These are phyloP conservation scores for Hesperophylax magnus DNA, from an alignment of 1,140 invertebrate genomes.

Conservation along the genomic window DNA sequence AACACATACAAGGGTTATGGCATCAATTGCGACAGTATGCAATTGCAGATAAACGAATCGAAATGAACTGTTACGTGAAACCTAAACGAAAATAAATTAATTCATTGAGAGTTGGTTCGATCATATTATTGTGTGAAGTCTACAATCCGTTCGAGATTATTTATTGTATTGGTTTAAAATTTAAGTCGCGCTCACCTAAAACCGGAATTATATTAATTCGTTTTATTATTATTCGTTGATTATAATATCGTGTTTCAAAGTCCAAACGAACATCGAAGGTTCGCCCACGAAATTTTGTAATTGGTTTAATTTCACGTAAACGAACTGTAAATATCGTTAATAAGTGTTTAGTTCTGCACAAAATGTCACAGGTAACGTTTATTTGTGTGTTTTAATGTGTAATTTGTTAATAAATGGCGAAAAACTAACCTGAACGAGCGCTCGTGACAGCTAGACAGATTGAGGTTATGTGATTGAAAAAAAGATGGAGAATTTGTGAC, in stretches of 20 bases:
- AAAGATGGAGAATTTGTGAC: background rate
- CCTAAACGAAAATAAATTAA: too few relatives aligned
- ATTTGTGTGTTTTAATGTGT: background rate
- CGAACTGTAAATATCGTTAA: background rate
- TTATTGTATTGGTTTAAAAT: background rate
- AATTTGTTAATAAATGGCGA: background rate
- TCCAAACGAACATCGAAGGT: background rate
- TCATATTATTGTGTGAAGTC: background rate
- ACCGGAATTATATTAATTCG: conserved; percentile 12
- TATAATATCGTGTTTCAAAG: background rate
- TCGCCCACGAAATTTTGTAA: conserved; percentile 1
- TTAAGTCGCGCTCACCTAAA: background rate
- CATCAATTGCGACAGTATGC: too few relatives aligned
- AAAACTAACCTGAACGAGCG: conserved; percentile 20
- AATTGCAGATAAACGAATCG: too few relatives aligned
- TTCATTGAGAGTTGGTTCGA: too few relatives aligned
- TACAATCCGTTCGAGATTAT: conserved; percentile 5
- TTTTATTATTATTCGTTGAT: background rate
- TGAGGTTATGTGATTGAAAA: conserved; percentile 1
- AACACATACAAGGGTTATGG: too few relatives aligned
- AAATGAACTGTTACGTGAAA: too few relatives aligned
- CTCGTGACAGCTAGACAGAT: conserved; percentile 11
- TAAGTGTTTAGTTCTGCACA: background rate
- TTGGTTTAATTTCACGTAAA: background rate
- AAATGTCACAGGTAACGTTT: conserved; percentile 17